Evolutionary conservation across 2,113 vertebrate genomes (phyloP).

Genomic region (Psilopogon haemacephalus): DNA sequence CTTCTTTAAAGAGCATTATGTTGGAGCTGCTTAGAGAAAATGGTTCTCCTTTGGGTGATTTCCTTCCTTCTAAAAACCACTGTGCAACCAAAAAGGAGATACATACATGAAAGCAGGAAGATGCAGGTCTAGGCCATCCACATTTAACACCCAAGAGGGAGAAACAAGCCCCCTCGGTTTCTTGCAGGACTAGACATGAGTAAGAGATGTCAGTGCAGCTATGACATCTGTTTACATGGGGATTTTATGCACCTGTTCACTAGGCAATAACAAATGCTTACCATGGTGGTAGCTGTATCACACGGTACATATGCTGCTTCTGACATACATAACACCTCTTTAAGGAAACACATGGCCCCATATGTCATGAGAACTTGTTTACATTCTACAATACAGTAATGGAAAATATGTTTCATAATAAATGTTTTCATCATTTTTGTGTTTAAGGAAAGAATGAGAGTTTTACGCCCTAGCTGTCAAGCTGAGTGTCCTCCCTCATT

Average conservation of each 20-base stretch:
- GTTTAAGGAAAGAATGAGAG: constrained; percentile 61
- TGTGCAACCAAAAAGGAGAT: not conserved
- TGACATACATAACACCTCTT: constrained; percentile 80
- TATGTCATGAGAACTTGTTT: constrained; percentile 78
- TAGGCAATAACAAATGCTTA: constrained; percentile 67
- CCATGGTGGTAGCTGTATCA: constrained; percentile 73
- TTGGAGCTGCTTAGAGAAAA: not conserved
- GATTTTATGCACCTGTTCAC: constrained; percentile 74
- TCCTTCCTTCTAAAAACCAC: not conserved
- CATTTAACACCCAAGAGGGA: constrained; percentile 34
- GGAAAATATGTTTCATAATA: constrained; percentile 79
- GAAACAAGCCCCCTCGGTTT: constrained; percentile 51
- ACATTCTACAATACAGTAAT: constrained; percentile 74
- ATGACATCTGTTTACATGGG: constrained; percentile 72
- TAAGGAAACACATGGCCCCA: constrained; percentile 80
- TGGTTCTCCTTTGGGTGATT: not conserved
- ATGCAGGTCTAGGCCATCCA: constrained; percentile 30
- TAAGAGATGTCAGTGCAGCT: constrained; percentile 40
- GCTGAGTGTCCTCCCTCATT: constrained; percentile 41
- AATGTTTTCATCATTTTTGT: constrained; percentile 76
- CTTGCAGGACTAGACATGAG: constrained; percentile 42
- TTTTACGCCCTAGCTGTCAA: constrained; percentile 49
- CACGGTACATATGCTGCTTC: constrained; percentile 75
- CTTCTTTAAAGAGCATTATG: not conserved
- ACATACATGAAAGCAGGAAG: not conserved